These are phyloP conservation scores for Himalopsyche anomala DNA, from an alignment of 2,888 invertebrate genomes.

Conservation along the genomic window DNA sequence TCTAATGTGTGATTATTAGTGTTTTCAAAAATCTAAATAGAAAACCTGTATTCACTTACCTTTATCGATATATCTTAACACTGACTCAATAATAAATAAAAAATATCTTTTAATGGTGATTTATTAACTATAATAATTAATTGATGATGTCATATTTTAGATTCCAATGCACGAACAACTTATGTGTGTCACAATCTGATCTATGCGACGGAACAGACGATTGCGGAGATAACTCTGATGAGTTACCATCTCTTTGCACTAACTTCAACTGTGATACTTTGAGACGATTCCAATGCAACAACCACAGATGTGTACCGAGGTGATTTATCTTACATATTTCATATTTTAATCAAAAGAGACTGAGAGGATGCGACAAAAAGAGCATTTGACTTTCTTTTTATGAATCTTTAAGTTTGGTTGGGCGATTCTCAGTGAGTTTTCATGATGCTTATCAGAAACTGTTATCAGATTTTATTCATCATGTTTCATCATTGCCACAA, in stretches of 20 bases:
- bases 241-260: slow-evolving; percentile 86
- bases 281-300: slow-evolving; percentile 91
- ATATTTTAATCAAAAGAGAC: too few relatives aligned
- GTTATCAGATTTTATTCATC: background rate
- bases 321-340: slow-evolving; percentile 64
- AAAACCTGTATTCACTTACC: too few relatives aligned
- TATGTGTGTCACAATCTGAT: slow-evolving; percentile 93
- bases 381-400: too few relatives aligned
- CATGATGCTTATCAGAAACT: background rate
- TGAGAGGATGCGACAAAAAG: too few relatives aligned
- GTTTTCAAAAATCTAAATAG: too few relatives aligned
- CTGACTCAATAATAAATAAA: too few relatives aligned
- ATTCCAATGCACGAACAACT: slow-evolving; percentile 94
- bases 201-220: slow-evolving; percentile 96
- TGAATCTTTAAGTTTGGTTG: too few relatives aligned
- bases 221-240: slow-evolving; percentile 94
- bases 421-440: too few relatives aligned
- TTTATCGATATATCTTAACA: too few relatives aligned
- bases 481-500: too few relatives aligned
- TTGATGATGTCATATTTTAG: slow-evolving; percentile 70
- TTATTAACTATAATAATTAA: slow-evolving; percentile 7
- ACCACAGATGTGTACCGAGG: slow-evolving; percentile 90
- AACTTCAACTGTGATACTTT: slow-evolving; percentile 91
- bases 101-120: slow-evolving; percentile 52
- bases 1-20: too few relatives aligned